phyloP scores from a whole-genome alignment of 1,140 invertebrate species.

The Pogonomyrmex barbatus region DNA sequence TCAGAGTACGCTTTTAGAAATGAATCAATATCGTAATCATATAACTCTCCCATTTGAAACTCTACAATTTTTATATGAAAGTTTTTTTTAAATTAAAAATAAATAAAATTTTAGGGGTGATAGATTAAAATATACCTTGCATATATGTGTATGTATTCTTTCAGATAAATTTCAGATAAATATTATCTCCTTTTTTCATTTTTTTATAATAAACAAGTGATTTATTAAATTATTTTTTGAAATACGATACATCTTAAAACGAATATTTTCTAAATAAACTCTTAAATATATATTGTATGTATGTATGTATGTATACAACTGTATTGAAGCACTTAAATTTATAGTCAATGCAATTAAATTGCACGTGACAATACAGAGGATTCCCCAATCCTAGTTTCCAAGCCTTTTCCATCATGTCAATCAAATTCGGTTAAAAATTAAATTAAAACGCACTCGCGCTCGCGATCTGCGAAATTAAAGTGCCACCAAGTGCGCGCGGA shows the following conservation, averaged over 20 bases:
- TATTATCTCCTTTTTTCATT: not conserved
- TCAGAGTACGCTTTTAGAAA: too few species aligned
- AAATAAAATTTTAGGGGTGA: too few species aligned
- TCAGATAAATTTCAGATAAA: too few species aligned
- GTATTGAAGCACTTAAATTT: not conserved
- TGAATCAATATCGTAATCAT: too few species aligned
- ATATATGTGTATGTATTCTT: not conserved
- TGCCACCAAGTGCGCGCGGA: not conserved
- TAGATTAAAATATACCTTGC: too few species aligned
- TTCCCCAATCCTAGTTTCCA: not conserved
- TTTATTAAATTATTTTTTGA: not conserved
- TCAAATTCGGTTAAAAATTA: slow-evolving; percentile 51
- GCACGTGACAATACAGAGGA: slow-evolving; percentile 19
- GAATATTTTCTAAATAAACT: not conserved
- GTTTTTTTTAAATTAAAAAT: too few species aligned
- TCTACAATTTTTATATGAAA: too few species aligned
- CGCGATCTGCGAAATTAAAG: slow-evolving; percentile 22
- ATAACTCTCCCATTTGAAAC: too few species aligned
- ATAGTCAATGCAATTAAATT: slow-evolving; percentile 13
- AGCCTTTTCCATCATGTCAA: slow-evolving; percentile 50
- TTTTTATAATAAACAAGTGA: too few species aligned
- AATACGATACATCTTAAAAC: not conserved
- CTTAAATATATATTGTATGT: not conserved
- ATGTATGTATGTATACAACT: not conserved
- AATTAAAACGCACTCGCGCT: slow-evolving; percentile 49